Evolutionary conservation across 2,113 vertebrate genomes (phyloP).

Genomic region (Nyctereutes procyonoides): DNA sequence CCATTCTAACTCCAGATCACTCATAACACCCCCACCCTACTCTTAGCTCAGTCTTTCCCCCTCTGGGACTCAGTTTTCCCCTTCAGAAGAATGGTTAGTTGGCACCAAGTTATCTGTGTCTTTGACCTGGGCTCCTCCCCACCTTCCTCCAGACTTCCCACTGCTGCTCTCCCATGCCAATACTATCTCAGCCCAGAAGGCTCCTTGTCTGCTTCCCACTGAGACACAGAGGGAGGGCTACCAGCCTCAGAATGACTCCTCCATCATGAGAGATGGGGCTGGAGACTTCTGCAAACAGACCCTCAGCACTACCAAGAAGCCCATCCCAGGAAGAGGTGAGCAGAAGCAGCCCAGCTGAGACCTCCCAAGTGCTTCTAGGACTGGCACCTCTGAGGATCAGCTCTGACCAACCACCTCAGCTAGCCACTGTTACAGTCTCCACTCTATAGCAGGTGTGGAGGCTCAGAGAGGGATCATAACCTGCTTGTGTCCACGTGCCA

Average conservation of each 20-base stretch:
- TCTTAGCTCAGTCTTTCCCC: neutral
- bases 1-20: neutral
- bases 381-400: neutral
- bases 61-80: neutral
- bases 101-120: neutral
- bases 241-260: neutral
- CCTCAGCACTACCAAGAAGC: too few species aligned
- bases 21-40: neutral
- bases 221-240: neutral
- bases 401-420: too few species aligned
- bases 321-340: neutral
- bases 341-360: neutral
- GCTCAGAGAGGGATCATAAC: neutral
- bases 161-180: neutral
- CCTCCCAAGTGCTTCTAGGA: rapidly evolving
- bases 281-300: neutral
- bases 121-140: neutral
- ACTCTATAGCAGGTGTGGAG: neutral
- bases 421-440: neutral
- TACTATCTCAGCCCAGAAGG: neutral
- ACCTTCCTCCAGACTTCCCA: neutral
- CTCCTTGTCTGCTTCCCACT: neutral
- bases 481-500: neutral
- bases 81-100: neutral
- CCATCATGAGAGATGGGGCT: neutral